Conservation (phyloP, 2,888 invertebrate species). For the Tetragonula carbonaria region DNA sequence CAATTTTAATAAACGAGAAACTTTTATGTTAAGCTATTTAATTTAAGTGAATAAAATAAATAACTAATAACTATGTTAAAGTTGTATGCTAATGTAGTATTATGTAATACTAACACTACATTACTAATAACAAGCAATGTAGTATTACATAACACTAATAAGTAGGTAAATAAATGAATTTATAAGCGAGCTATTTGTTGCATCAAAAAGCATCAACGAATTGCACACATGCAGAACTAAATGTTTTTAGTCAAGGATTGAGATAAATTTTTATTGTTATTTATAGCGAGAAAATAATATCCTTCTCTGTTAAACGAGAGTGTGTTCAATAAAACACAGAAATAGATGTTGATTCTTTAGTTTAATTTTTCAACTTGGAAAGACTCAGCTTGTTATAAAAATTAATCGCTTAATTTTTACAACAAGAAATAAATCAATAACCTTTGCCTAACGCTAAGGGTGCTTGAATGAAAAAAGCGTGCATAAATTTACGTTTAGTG, state of each 20-base stretch:
- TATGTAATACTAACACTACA: too few relatives aligned
- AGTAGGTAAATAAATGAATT: too few relatives aligned
- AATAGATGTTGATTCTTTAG: background rate
- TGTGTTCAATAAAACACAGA: background rate
- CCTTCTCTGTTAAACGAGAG: too few relatives aligned
- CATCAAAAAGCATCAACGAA: too few relatives aligned
- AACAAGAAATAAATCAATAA: background rate
- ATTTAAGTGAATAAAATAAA: background rate
- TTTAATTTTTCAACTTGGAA: background rate
- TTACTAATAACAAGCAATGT: background rate
- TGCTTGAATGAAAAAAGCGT: constrained; percentile 19
- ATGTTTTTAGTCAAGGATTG: background rate
- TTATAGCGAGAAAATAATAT: background rate
- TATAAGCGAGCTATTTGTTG: too few relatives aligned
- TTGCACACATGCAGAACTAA: background rate
- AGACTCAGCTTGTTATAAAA: background rate
- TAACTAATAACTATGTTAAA: background rate
- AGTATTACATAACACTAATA: too few relatives aligned
- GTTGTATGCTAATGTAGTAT: background rate
- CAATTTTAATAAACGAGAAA: background rate
- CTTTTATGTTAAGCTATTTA: background rate
- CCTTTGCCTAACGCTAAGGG: background rate
- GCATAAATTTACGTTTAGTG: constrained; percentile 1
- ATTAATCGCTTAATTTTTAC: background rate
- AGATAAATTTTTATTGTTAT: background rate